Conservation (phyloP, 2,888 invertebrate species). For the Formica aserva region DNA sequence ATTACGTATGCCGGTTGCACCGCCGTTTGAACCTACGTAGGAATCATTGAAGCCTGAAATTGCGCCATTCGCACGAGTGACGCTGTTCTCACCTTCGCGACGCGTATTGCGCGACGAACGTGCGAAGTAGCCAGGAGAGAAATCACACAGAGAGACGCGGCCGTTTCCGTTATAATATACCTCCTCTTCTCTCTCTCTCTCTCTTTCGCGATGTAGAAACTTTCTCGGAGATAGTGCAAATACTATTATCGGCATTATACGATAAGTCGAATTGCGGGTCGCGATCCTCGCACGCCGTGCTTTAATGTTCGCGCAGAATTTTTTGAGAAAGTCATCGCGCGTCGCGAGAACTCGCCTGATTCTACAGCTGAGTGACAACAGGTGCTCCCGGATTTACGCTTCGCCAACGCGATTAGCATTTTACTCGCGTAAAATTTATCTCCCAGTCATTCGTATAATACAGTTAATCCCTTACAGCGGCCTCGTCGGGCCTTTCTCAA, state of each 20-base stretch:
- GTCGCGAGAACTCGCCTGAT: conserved; percentile 38
- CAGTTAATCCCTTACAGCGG: conserved; percentile 49
- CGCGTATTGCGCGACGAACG: conserved; percentile 67
- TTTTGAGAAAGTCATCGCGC: conserved; percentile 52
- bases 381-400: conserved; percentile 61
- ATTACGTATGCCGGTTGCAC: neutral
- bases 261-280: conserved; percentile 73
- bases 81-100: conserved; percentile 47
- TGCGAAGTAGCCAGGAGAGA: conserved; percentile 78
- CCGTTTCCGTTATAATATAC: conserved; percentile 68
- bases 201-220: conserved; percentile 64
- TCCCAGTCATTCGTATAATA: conserved; percentile 49
- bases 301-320: conserved; percentile 58
- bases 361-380: conserved; percentile 67
- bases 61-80: conserved; percentile 41
- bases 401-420: conserved; percentile 45
- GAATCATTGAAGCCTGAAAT: conserved; percentile 50
- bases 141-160: conserved; percentile 72
- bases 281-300: conserved; percentile 68
- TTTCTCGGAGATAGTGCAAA: conserved; percentile 70
- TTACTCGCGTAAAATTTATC: conserved; percentile 51
- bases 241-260: conserved; percentile 70
- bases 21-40: conserved; percentile 36
- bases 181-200: conserved; percentile 17
- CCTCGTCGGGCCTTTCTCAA: conserved; percentile 33